Conservation (phyloP, 2,888 invertebrate species). For the Campoletis raptor region DNA sequence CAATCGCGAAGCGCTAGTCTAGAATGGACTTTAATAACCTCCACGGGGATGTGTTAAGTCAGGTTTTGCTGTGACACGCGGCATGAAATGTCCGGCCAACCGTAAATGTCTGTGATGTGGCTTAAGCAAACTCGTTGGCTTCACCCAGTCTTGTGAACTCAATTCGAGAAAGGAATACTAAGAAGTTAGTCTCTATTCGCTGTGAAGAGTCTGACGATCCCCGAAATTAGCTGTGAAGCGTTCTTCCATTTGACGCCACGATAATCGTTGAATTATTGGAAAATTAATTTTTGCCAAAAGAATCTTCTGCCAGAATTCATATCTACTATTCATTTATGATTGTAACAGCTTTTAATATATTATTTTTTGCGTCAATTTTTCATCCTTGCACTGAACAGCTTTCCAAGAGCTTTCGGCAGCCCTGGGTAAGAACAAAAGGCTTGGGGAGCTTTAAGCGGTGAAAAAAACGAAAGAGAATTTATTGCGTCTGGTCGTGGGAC, state of each 20-base stretch:
- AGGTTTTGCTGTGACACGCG: conserved; percentile 19
- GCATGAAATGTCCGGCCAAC: conserved; percentile 39
- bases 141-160: conserved; percentile 12
- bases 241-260: background rate
- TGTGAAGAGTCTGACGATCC: background rate
- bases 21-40: conserved; percentile 3
- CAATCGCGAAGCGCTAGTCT: background rate
- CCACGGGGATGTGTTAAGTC: conserved; percentile 19
- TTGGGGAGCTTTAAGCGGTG: conserved; percentile 14
- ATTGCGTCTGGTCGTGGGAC: conserved; percentile 49
- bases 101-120: conserved; percentile 49
- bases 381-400: background rate
- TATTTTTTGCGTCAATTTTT: background rate
- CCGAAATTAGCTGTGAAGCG: background rate
- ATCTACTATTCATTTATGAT: background rate
- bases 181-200: background rate
- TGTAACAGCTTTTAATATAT: background rate
- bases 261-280: background rate
- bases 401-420: conserved; percentile 17
- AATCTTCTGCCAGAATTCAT: background rate
- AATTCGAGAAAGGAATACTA: conserved; percentile 18
- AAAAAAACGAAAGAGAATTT: conserved; percentile 40
- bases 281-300: background rate
- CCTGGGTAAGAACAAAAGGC: conserved; percentile 32
- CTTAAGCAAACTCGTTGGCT: conserved; percentile 32